Percentiles rank a stretch among this genome's conserved stretches.
Conservation (phyloP, 2,113 vertebrate species). For the Carassius auratus region DNA sequence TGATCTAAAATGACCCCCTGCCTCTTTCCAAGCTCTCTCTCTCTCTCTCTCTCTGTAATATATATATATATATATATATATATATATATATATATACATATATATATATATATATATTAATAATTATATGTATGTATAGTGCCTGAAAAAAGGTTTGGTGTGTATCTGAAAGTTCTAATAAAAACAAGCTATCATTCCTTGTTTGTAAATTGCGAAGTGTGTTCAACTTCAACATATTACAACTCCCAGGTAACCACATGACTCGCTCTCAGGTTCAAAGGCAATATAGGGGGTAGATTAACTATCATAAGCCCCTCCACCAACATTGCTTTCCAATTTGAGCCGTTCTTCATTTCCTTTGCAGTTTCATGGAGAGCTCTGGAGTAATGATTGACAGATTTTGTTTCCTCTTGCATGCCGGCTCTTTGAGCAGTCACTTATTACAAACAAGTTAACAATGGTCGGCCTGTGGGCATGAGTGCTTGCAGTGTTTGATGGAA, state of each 20-base stretch:
- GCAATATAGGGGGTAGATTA: conserved; percentile 25
- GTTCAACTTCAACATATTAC: neutral
- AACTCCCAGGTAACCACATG: neutral
- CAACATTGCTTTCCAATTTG: neutral
- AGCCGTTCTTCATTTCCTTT: neutral
- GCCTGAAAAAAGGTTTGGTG: no score
- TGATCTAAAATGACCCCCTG: no score
- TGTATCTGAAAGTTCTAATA: no score
- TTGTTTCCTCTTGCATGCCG: neutral
- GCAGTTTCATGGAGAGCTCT: neutral
- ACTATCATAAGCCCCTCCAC: neutral
- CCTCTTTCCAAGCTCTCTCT: no score
- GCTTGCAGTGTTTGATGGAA: conserved; percentile 6
- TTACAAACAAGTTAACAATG: conserved; percentile 21
- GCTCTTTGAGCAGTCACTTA: conserved; percentile 11
- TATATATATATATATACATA: no score
- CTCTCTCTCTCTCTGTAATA: no score
- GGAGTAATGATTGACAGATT: conserved; percentile 30
- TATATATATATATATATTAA: no score
- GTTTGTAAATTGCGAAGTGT: neutral
- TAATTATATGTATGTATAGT: no score
- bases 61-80: no score
- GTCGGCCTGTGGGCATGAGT: conserved; percentile 8
- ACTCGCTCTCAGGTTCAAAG: neutral
- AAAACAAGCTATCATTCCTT: no score